Conservation (phyloP, 2,797 vertebrate species). For the Graptemys geographica region DNA sequence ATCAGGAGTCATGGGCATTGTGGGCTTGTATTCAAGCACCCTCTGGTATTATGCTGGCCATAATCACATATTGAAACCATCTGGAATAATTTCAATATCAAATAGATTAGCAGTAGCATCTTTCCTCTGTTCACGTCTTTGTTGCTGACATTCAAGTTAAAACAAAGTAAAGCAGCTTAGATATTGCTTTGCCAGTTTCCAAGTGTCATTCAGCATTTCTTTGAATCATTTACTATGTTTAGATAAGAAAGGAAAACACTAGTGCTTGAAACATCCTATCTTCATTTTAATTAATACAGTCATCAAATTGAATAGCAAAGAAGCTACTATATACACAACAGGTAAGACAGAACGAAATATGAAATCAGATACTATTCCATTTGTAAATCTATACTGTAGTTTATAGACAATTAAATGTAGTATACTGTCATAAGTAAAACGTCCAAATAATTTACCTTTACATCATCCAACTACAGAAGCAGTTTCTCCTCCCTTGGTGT, state of each 20-base stretch:
- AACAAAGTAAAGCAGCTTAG: not conserved
- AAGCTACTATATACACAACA: not conserved
- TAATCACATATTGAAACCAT: not conserved
- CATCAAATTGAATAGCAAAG: not conserved
- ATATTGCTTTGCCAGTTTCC: not conserved
- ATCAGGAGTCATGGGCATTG: not conserved
- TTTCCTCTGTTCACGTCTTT: not conserved
- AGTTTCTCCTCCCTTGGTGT: no score
- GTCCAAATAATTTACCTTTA: not conserved
- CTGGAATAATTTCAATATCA: not conserved
- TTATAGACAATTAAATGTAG: not conserved
- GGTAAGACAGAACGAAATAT: not conserved
- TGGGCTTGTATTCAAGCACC: not conserved
- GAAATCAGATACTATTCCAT: not conserved
- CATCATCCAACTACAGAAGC: not conserved
- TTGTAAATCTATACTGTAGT: not conserved
- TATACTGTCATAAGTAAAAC: not conserved
- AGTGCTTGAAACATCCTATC: not conserved
- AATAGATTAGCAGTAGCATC: not conserved
- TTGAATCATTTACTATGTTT: not conserved
- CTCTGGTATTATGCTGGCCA: not conserved
- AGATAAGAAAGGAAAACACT: not conserved
- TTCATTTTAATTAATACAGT: slow-evolving; percentile 6
- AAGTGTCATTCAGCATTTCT: not conserved
- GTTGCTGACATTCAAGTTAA: not conserved